These are phyloP conservation scores for Clusia tigrina DNA, from an alignment of 2,888 invertebrate genomes.

Conservation along the genomic window DNA sequence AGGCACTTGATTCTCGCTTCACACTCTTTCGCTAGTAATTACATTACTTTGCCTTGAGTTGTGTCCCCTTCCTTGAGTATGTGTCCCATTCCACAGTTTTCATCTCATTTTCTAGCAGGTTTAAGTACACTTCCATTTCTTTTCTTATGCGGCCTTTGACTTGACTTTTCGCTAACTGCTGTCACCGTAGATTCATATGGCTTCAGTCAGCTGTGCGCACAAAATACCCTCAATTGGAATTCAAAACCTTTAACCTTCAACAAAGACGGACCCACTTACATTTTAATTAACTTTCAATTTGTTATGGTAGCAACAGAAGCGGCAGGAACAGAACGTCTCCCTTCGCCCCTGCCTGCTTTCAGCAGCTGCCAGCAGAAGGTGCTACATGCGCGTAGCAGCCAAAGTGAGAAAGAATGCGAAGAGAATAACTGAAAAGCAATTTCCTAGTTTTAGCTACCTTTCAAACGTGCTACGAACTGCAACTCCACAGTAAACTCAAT, in stretches of 20 bases:
- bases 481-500: conserved; percentile 37
- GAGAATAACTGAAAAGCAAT: conserved; percentile 23
- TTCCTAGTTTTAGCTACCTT: conserved; percentile 14
- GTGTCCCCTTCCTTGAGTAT: too few relatives aligned
- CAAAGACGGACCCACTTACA: conserved; percentile 23
- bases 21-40: too few relatives aligned
- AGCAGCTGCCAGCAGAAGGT: background rate
- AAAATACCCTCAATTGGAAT: background rate
- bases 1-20: too few relatives aligned
- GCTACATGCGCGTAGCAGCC: background rate
- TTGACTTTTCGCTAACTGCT: background rate
- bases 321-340: conserved; percentile 13
- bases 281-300: conserved; percentile 58
- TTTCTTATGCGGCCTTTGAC: background rate
- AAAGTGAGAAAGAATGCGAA: background rate
- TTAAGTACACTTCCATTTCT: too few relatives aligned
- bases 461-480: background rate
- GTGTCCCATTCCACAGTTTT: too few relatives aligned
- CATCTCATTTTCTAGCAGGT: too few relatives aligned
- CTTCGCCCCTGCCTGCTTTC: background rate
- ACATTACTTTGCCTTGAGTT: too few relatives aligned
- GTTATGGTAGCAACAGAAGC: conserved; percentile 42
- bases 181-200: too few relatives aligned
- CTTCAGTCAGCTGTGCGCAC: background rate
- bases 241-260: conserved; percentile 40